phyloP scores from a whole-genome alignment of 2,888 invertebrate species.

The Protodeltote pygarga region DNA sequence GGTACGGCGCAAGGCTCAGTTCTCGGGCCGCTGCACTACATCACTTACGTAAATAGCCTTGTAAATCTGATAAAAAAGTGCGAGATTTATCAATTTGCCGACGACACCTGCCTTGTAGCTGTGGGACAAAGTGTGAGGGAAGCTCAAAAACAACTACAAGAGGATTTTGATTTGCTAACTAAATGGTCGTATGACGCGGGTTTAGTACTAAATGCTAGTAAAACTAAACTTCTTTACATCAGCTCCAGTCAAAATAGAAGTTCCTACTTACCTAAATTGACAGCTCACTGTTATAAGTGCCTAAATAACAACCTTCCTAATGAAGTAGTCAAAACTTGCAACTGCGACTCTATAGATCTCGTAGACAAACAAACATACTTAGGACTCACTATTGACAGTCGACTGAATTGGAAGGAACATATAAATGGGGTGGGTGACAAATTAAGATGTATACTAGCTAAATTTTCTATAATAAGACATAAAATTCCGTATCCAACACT shows the following conservation, averaged over 20 bases:
- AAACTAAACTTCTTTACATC: too few relatives aligned
- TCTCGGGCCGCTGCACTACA: constrained; percentile 3
- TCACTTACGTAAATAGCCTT: constrained; percentile 1
- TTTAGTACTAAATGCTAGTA: neutral
- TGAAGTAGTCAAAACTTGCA: neutral
- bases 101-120: neutral
- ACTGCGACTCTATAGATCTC: neutral
- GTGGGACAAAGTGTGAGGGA: neutral
- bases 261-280: too few relatives aligned
- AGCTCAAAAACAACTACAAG: neutral
- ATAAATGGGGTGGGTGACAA: neutral
- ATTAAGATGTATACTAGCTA: neutral
- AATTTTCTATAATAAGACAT: neutral
- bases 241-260: too few relatives aligned
- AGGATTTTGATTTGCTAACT: neutral
- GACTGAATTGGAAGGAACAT: neutral
- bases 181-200: neutral
- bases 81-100: neutral
- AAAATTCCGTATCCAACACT: neutral
- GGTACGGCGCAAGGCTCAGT: constrained; percentile 2
- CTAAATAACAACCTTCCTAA: too few relatives aligned
- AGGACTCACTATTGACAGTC: neutral
- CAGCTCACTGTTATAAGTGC: too few relatives aligned
- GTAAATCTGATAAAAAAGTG: neutral
- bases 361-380: neutral